Base-by-base conservation (phyloP, 2,113 vertebrate species). In the Cebidichthys violaceus region DNA sequence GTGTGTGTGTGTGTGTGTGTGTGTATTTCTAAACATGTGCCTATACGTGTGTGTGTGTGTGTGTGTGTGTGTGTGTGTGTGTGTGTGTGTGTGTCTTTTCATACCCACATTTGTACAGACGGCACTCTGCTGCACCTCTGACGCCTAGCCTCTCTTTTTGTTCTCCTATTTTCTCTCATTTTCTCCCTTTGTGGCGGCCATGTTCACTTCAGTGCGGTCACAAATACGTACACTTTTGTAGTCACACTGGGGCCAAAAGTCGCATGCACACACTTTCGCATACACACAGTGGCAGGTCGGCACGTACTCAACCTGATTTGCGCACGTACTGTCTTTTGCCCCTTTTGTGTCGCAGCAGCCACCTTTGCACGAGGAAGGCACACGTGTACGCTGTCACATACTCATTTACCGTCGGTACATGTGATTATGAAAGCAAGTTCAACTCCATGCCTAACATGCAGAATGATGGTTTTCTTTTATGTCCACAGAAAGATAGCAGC, bases 301-400 rank as follows among this genome's bases (percentile, higher is more conserved):
- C 95, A 95, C 95, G 92, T 95, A 95, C 69, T 4, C 90, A 79
- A 74, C 61, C 47, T 61, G 45, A 69, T 68, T 81, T 31, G 80
- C 52, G 54, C 93, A 93, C 90, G 91, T 94, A 91, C 9, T 39
- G 43, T 78, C 43, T 62, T 88, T 85, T 93, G 92, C 83, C 90
- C 88, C 76, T 81, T 37, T 75, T 69, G 29, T 66, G 24, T 71
- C 52, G 1, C 9, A 8, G 72, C 55, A n/a, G 24, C 67, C 81
- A 79, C 39, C 67, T 73, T 62, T 62, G 47, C 78, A 85, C 90
- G 88, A 79, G 88, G 91, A 89, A 89, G 74, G 52, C 69, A 82
- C 69, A 20, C 75, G 69, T 81, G 82, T 85, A 55, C 43, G 20
- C 22, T 64, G 88, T 90, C 85, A 84, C 82, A 84, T 45, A 13